Conservation (phyloP, 1,140 invertebrate genomes). For the Zaprionus lachaisei region DNA sequence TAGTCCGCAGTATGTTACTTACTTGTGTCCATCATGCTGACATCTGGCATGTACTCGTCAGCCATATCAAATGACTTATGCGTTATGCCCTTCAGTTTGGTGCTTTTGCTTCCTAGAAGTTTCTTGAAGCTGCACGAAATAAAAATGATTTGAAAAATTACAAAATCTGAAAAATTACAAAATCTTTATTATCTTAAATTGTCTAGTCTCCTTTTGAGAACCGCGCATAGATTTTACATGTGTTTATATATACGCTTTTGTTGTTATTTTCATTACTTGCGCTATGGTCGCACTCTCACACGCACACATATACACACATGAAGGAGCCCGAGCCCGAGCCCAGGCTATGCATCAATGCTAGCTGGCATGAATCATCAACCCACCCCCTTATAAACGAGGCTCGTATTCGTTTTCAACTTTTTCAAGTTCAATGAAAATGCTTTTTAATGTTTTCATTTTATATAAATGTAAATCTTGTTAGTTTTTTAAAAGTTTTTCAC, state of each 20-base stretch:
- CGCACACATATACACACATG: slow-evolving; percentile 5
- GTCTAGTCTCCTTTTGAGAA: slow-evolving; percentile 26
- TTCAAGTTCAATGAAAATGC: slow-evolving; percentile 37
- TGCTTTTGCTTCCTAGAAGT: slow-evolving; percentile 38
- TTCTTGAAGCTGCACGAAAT: slow-evolving; percentile 54
- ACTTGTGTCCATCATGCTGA: slow-evolving; percentile 82
- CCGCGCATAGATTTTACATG: slow-evolving; percentile 69
- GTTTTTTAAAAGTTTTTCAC: not conserved
- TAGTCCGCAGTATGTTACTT: slow-evolving; percentile 73
- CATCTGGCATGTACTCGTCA: slow-evolving; percentile 81
- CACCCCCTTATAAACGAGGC: slow-evolving; percentile 48
- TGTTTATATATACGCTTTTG: slow-evolving; percentile 50
- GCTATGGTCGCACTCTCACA: slow-evolving; percentile 18
- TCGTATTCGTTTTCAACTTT: slow-evolving; percentile 19
- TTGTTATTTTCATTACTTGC: slow-evolving; percentile 72
- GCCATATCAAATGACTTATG: slow-evolving; percentile 71
- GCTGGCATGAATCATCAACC: slow-evolving; percentile 72
- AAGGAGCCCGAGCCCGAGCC: not conserved
- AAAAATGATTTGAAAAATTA: slow-evolving; percentile 68
- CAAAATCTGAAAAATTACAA: not conserved
- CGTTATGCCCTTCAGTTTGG: slow-evolving; percentile 29
- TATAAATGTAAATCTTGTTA: not conserved
- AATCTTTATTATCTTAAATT: slow-evolving; percentile 9
- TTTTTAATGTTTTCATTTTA: not conserved
- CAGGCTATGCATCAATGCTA: slow-evolving; percentile 30